These are phyloP conservation scores for Actinia equina DNA, from an alignment of 64 coral and sea anemone genomes.

Conservation along the genomic window DNA sequence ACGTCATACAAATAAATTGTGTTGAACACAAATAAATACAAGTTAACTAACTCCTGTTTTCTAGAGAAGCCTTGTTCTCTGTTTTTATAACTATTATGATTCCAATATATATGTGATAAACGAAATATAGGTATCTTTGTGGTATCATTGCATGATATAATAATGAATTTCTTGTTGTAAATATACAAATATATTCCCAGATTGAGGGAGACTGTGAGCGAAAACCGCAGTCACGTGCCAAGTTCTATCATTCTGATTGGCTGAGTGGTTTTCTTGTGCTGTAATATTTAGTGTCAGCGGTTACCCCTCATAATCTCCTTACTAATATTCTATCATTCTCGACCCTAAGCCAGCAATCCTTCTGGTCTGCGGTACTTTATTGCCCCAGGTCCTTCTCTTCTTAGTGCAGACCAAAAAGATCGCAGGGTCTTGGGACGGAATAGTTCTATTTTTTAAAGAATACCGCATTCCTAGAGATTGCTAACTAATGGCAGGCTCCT, in stretches of 20 bases:
- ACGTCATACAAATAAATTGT: slow-evolving; percentile 13
- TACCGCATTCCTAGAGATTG: neutral
- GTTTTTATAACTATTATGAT: neutral
- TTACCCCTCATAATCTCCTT: neutral
- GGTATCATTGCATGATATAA: neutral
- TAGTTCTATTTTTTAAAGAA: neutral
- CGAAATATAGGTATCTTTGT: neutral
- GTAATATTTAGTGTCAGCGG: neutral
- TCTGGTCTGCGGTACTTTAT: too few relatives aligned
- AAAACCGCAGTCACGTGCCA: neutral
- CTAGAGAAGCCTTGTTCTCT: neutral
- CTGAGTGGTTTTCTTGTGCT: neutral
- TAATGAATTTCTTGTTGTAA: neutral
- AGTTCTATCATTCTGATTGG: neutral
- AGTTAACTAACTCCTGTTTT: neutral
- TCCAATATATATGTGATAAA: neutral
- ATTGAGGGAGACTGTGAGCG: neutral
- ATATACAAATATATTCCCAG: neutral
- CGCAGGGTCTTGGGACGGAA: too few relatives aligned
- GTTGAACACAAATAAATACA: slow-evolving; percentile 9
- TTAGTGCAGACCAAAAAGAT: too few relatives aligned
- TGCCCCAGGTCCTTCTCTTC: too few relatives aligned
- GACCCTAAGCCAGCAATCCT: too few relatives aligned
- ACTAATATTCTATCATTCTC: neutral
- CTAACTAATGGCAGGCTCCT: neutral